Conservation (phyloP, 2,113 vertebrate genomes). For the Pachycephala philippinensis region DNA sequence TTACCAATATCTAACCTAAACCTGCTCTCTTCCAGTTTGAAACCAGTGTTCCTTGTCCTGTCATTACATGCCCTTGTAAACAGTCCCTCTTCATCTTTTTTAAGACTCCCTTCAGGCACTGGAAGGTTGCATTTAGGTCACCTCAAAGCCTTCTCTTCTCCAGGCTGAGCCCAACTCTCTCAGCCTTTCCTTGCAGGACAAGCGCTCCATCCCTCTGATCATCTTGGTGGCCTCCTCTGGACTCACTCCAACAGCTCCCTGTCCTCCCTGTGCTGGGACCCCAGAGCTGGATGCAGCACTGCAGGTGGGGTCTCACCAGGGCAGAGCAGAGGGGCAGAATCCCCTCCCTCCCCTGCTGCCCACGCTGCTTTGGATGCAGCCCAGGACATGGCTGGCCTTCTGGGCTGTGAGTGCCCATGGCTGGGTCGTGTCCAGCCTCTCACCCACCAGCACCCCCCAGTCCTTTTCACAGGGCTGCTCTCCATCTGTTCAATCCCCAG, state of each 20-base stretch:
- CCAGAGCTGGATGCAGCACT: background rate
- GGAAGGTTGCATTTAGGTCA: background rate
- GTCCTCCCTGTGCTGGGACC: background rate
- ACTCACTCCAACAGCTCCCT: accelerated
- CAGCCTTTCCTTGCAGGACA: background rate
- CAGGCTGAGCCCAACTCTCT: background rate
- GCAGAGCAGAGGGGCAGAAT: background rate
- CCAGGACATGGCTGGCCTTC: accelerated
- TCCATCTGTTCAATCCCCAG: background rate
- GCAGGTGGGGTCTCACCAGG: background rate
- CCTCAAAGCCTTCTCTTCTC: background rate
- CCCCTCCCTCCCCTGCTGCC: accelerated
- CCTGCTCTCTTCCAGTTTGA: background rate
- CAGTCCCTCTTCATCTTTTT: background rate
- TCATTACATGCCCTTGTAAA: background rate
- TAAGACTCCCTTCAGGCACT: background rate
- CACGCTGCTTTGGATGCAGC: background rate
- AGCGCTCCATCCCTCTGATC: background rate
- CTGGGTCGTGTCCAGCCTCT: background rate
- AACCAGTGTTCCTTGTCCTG: background rate
- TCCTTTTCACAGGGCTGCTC: background rate
- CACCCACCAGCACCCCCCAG: background rate
- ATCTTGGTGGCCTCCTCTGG: background rate
- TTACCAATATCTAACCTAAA: background rate
- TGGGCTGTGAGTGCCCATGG: accelerated